Evolutionary conservation across 2,113 vertebrate genomes (phyloP), one percentile per base, ranked within the genome.

Genomic region (Laticauda laticaudata): DNA sequence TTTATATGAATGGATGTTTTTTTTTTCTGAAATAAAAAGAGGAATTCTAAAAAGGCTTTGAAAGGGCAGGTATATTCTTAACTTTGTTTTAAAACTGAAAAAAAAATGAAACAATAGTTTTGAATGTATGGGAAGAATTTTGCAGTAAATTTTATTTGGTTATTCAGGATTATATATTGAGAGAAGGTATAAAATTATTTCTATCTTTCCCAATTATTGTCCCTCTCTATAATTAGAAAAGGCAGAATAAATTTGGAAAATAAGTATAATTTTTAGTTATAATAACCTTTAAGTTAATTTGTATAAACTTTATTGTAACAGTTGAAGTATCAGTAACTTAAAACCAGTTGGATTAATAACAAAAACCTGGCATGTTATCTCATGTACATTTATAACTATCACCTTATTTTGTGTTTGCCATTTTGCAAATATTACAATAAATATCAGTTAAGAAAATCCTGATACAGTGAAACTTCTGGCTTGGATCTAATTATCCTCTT

Each of bases 401-500:
- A 86, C 51, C 26, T 56, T 56, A 86, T 86, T 48, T 86, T 89
- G 9, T 85, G 26, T 92, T 91, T 92, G 4, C 91, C 53, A 5
- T 92, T 92, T 95, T 14, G 61, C 85, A 69, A 92, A 34, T 39
- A 3, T 81, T 55, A 0, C 0, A 4, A 90, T 61, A 39, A 90
- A 45, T 45, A 81, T 81, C 69, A 81, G 6, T 93, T 51, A 26
- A 54, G 14, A 56, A 23, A 48, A 34, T 24, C 1, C 92, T 93
- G 2, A 0, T 45, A 43, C 59, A 59, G 39, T 90, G 88, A 64
- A 92, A 95, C 20, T 89, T 89, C 93, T 57, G 34, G 39, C 12
- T 23, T 92, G 54, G 55, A 59, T 94, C 89, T 86, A 92, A 86
- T 5, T 88, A 90, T 92, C 92, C 89, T 0, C 43, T 95, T n/a